These are phyloP conservation scores for Anadara kagoshimensis DNA, from an alignment of 1,140 invertebrate species.

Conservation along the genomic window DNA sequence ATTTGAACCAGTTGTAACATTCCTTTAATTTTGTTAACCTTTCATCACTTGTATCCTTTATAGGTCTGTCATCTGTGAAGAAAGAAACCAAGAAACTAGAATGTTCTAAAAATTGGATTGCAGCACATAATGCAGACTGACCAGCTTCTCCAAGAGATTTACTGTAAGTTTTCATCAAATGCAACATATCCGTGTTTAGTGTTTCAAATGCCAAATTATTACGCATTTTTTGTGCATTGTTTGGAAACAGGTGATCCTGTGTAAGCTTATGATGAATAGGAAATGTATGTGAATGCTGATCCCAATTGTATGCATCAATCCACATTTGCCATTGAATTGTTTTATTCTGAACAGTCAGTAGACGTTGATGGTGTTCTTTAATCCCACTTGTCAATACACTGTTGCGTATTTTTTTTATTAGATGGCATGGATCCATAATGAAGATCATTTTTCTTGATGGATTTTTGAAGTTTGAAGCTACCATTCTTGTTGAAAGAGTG, in stretches of 20 bases:
- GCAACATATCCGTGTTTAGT: slow-evolving; percentile 8
- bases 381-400: slow-evolving; percentile 18
- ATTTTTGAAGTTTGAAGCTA: slow-evolving; percentile 1
- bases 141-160: slow-evolving; percentile 15
- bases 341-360: slow-evolving; percentile 3
- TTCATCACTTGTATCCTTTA: slow-evolving; percentile 15
- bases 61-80: slow-evolving; percentile 15
- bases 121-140: neutral
- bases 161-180: slow-evolving; percentile 12
- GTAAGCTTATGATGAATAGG: slow-evolving; percentile 10
- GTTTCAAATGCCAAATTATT: slow-evolving; percentile 13
- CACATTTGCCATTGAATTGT: slow-evolving; percentile 17
- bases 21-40: slow-evolving; percentile 5
- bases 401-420: slow-evolving; percentile 17
- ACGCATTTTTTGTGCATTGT: slow-evolving; percentile 19
- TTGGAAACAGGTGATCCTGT: slow-evolving; percentile 9
- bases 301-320: slow-evolving; percentile 23
- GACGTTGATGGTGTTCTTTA: slow-evolving; percentile 11
- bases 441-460: neutral
- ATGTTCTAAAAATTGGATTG: slow-evolving; percentile 5
- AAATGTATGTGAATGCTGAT: neutral
- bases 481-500: slow-evolving; percentile 11
- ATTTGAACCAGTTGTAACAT: slow-evolving; percentile 14
- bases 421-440: no score
- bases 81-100: slow-evolving; percentile 13